Evolutionary conservation across 2,888 invertebrate genomes (phyloP), one percentile per base, ranked within the genome.

Genomic region (Nephrotoma flavescens): DNA sequence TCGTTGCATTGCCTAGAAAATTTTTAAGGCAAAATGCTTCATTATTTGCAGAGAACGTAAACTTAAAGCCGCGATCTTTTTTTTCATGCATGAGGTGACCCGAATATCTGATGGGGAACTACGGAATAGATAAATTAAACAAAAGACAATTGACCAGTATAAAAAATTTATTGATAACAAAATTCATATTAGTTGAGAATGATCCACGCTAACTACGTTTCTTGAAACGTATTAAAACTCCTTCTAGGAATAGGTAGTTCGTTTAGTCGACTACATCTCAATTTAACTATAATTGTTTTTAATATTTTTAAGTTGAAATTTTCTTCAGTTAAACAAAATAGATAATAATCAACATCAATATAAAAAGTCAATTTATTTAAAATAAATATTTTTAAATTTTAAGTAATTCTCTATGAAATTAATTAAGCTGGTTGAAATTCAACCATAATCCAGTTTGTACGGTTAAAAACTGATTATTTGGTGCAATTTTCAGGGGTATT

Each of bases 381-480:
- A 31, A 31, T 3, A 31, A 31, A 31, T 31, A 31, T 31, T n/a
- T 6, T 45, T 83, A 86, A 83, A 83, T 86, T 44, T 86, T 84
- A 42, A 85, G 11, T 85, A 86, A 31, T 31, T 3, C 31, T 44
- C 7, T 71, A 31, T 31, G 11, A 11, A 5, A 71, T 44, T 86
- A 86, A 44, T 57, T 83, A 84, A 31, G 87, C 42, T 86, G 83
- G 84, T 41, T 47, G 45, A 45, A 83, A 42, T 87, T 87, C 15
- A 88, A 41, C 83, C 86, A 88, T 86, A 87, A 86, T 11, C 86
- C 87, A 15, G 83, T 84, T 11, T 57, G 83, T 9, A 87, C 87
- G 5, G 86, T 83, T 42, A 86, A 87, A 71, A 87, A 19, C 19
- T 86, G 41, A 7, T 31, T 57, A 41, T 85, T 52, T 12, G 83